Percentiles rank a stretch among this genome's conserved stretches.
phyloP scores from a whole-genome alignment of 35 echinoderm and acorn worm species.

The Heliocidaris tuberculata region DNA sequence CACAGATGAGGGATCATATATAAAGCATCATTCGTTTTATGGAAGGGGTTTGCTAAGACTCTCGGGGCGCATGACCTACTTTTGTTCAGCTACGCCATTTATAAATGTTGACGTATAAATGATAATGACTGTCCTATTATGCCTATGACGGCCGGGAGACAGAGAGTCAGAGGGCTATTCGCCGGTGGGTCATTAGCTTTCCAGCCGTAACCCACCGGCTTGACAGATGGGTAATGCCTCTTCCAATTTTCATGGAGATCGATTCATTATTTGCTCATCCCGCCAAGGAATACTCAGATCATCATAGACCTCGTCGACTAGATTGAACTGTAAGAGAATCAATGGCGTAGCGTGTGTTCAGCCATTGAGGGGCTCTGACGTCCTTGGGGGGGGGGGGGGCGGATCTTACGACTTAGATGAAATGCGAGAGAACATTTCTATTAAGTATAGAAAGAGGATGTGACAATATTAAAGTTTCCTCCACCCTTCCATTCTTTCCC shows the following conservation, averaged over 20 bases:
- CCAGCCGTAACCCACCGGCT: background rate
- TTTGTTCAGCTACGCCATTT: background rate
- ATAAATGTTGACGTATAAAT: background rate
- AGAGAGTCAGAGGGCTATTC: background rate
- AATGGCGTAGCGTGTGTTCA: too few species aligned
- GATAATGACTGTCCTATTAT: background rate
- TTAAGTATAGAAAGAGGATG: too few species aligned
- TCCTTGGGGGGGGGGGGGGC: too few species aligned
- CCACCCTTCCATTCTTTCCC: too few species aligned
- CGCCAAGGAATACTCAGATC: slow-evolving; percentile 1
- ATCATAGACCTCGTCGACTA: background rate
- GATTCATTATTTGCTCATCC: slow-evolving; percentile 3
- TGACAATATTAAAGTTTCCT: too few species aligned
- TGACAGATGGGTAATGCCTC: background rate
- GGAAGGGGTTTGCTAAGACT: background rate
- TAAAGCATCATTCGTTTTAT: background rate
- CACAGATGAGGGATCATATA: too few species aligned
- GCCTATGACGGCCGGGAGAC: background rate
- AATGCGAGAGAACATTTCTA: too few species aligned
- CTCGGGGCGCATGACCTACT: background rate
- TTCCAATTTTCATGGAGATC: background rate
- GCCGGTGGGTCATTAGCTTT: background rate
- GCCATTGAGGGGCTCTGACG: too few species aligned
- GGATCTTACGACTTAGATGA: background rate
- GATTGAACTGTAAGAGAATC: background rate